Percentiles rank a stretch among this genome's conserved stretches.
These are phyloP conservation scores for Hydrotaea diabolus DNA, from an alignment of 2,888 invertebrate genomes.

Conservation along the genomic window DNA sequence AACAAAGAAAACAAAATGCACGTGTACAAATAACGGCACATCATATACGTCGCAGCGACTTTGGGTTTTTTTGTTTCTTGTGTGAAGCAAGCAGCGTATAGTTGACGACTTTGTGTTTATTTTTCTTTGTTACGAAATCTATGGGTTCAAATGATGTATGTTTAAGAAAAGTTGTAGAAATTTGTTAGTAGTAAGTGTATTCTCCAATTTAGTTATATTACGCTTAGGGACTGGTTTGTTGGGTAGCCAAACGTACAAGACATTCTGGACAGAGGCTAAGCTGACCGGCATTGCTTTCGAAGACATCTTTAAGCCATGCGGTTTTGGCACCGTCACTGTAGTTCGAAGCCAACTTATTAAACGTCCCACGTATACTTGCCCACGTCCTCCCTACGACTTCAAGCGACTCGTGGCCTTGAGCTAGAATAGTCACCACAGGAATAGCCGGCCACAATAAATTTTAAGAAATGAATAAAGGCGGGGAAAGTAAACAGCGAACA, in stretches of 20 bases:
- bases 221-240: too few relatives aligned
- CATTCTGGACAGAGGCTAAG: slow-evolving; percentile 24
- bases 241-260: not conserved
- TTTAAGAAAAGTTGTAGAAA: too few relatives aligned
- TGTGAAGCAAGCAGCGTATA: too few relatives aligned
- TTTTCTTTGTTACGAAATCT: too few relatives aligned
- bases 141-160: too few relatives aligned
- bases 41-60: too few relatives aligned
- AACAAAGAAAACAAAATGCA: too few relatives aligned
- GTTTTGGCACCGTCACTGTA: slow-evolving; percentile 30
- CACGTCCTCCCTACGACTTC: not conserved
- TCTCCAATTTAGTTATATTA: too few relatives aligned
- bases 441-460: not conserved
- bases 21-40: too few relatives aligned
- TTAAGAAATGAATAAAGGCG: slow-evolving; percentile 13
- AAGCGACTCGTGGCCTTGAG: slow-evolving; percentile 3
- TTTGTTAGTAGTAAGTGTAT: too few relatives aligned
- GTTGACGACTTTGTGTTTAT: too few relatives aligned
- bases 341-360: slow-evolving; percentile 20
- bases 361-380: slow-evolving; percentile 18
- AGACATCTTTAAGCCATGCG: slow-evolving; percentile 35
- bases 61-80: too few relatives aligned
- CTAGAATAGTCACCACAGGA: not conserved
- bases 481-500: not conserved
- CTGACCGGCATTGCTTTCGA: slow-evolving; percentile 24